Conservation (phyloP, 2,113 vertebrate species). For the Tachysurus vachellii region DNA sequence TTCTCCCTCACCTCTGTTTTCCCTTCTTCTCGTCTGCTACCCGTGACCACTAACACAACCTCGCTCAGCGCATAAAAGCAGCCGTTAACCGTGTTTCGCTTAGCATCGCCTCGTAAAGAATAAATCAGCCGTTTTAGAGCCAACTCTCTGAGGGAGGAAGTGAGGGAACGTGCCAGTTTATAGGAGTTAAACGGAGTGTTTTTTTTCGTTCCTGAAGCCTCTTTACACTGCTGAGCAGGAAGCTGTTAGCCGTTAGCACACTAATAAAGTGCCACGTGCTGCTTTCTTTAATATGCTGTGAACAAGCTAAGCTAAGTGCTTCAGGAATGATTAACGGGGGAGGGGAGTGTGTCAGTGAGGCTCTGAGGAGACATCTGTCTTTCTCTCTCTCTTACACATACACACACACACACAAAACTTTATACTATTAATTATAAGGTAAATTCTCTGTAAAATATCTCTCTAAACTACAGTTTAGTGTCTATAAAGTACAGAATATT, state of each 20-base stretch:
- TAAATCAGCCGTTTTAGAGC: constrained; percentile 68
- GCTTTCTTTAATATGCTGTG: constrained; percentile 80
- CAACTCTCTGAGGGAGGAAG: neutral
- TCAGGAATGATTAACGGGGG: constrained; percentile 72
- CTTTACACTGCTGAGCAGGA: constrained; percentile 65
- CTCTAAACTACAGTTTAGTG: neutral
- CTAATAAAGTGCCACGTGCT: constrained; percentile 79
- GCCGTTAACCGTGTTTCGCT: constrained; percentile 53
- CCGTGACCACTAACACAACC: neutral
- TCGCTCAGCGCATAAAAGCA: neutral
- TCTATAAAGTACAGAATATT: neutral
- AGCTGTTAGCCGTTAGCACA: constrained; percentile 68
- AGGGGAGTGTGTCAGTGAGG: constrained; percentile 68
- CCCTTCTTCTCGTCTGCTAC: neutral
- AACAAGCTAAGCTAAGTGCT: constrained; percentile 75
- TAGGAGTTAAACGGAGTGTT: constrained; percentile 74
- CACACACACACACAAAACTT: neutral
- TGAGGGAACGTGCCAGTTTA: constrained; percentile 57
- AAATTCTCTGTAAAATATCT: neutral
- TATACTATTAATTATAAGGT: too few species aligned
- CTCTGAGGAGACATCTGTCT: constrained; percentile 63
- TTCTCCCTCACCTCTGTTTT: neutral
- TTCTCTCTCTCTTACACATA: neutral
- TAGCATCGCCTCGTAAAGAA: constrained; percentile 64
- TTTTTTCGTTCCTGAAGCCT: constrained; percentile 58